phyloP scores from a whole-genome alignment of 2,113 vertebrate genomes.

The Alaudala cheleensis region DNA sequence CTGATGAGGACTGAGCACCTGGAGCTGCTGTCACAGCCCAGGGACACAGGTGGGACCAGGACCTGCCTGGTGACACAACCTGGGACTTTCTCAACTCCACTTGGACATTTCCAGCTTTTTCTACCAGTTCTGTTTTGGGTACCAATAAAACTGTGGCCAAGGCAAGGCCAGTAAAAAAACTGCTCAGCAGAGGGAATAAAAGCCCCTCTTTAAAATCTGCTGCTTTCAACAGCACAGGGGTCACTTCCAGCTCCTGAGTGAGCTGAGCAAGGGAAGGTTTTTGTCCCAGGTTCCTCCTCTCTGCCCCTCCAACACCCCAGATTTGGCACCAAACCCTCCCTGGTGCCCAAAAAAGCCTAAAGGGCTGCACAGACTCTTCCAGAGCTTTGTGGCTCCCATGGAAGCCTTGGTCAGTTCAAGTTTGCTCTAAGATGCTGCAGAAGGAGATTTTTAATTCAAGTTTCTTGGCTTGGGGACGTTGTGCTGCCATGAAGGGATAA shows the following conservation, averaged over 20 bases:
- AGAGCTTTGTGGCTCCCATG: not conserved
- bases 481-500: not conserved
- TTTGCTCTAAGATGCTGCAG: not conserved
- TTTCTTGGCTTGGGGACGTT: not conserved
- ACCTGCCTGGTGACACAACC: fast-evolving
- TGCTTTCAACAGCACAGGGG: not conserved
- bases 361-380: fast-evolving
- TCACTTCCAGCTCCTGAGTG: not conserved
- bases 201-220: not conserved
- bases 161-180: not conserved
- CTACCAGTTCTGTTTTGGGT: not conserved
- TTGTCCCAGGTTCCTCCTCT: not conserved
- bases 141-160: not conserved
- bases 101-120: not conserved
- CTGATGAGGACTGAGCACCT: constrained; percentile 73
- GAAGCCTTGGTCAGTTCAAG: not conserved
- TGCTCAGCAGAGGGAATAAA: not conserved
- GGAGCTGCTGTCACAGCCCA: not conserved
- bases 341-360: not conserved
- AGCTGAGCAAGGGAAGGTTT: not conserved
- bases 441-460: not conserved
- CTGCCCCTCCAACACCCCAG: fast-evolving
- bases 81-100: fast-evolving
- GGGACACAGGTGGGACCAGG: not conserved
- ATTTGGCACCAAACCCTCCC: not conserved